phyloP scores from a whole-genome alignment of 2,797 vertebrate genomes.

The Sebastes diaconus region DNA sequence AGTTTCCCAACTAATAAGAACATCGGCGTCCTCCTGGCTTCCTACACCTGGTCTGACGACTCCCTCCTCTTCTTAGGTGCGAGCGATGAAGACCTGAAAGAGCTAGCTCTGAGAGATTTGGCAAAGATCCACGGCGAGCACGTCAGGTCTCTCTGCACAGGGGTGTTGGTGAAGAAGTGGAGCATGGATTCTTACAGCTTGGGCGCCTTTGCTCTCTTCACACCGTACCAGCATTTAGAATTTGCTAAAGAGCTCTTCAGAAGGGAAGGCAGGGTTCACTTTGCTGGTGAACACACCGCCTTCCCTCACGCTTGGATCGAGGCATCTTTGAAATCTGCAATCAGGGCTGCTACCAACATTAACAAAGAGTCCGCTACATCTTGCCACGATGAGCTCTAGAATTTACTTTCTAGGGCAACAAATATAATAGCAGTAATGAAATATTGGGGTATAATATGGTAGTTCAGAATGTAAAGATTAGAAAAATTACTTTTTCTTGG shows the following conservation, averaged over 20 bases:
- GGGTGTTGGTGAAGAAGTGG: constrained; percentile 81
- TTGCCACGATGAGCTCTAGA: not conserved
- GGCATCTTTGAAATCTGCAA: constrained; percentile 81
- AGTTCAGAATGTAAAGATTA: no score
- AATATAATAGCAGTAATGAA: no score
- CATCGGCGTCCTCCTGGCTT: constrained; percentile 47
- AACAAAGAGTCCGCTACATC: not conserved
- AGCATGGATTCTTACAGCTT: constrained; percentile 70
- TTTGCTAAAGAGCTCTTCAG: constrained; percentile 60
- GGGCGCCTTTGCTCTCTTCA: constrained; percentile 77
- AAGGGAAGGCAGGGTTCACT: constrained; percentile 75
- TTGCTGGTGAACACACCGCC: constrained; percentile 83
- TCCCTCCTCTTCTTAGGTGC: constrained; percentile 29
- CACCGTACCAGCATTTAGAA: constrained; percentile 74
- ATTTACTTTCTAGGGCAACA: no score
- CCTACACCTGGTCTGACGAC: constrained; percentile 64
- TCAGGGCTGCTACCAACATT: constrained; percentile 75
- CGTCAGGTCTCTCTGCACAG: constrained; percentile 63
- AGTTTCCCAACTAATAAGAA: constrained; percentile 13
- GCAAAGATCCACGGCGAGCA: constrained; percentile 73
- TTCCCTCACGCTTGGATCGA: constrained; percentile 86
- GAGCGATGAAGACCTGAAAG: constrained; percentile 54
- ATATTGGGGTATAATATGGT: no score
- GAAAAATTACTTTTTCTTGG: not conserved
- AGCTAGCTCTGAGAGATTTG: constrained; percentile 69